Percentiles rank a stretch among this genome's conserved stretches.
phyloP scores from a whole-genome alignment of 2,113 vertebrate species.

The Saccopteryx bilineata region DNA sequence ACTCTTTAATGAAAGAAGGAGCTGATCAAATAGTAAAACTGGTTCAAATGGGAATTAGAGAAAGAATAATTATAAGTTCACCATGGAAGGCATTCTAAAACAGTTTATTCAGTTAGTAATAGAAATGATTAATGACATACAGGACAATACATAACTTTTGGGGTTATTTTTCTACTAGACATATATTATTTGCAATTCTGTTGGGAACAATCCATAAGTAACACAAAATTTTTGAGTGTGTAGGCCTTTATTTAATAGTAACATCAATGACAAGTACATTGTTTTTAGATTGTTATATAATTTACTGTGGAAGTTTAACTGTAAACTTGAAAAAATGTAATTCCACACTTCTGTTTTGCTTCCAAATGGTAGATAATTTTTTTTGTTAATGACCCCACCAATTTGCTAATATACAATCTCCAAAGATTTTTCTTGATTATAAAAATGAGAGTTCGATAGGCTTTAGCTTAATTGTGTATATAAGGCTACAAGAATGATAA shows the following conservation, averaged over 20 bases:
- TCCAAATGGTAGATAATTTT: neutral
- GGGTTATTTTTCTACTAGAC: neutral
- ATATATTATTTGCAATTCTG: neutral
- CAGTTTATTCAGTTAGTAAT: neutral
- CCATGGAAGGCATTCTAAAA: neutral
- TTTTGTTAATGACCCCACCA: neutral
- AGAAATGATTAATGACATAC: neutral
- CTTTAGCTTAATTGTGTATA: neutral
- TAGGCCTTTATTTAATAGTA: neutral
- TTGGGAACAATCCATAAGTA: neutral
- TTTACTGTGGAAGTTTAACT: neutral
- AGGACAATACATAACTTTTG: neutral
- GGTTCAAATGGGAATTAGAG: slow-evolving; percentile 1
- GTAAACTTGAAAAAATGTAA: slow-evolving; percentile 25
- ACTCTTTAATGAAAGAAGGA: neutral
- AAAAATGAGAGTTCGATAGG: neutral
- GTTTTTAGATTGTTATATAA: neutral
- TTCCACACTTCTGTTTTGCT: neutral
- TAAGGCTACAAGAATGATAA: neutral
- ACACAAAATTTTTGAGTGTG: neutral
- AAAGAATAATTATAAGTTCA: neutral
- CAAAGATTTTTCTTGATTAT: neutral
- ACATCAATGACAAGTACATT: neutral
- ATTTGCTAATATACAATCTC: neutral
- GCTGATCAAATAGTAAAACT: neutral